Conservation (phyloP, 2,888 invertebrate genomes). For the Tridacna gigas region DNA sequence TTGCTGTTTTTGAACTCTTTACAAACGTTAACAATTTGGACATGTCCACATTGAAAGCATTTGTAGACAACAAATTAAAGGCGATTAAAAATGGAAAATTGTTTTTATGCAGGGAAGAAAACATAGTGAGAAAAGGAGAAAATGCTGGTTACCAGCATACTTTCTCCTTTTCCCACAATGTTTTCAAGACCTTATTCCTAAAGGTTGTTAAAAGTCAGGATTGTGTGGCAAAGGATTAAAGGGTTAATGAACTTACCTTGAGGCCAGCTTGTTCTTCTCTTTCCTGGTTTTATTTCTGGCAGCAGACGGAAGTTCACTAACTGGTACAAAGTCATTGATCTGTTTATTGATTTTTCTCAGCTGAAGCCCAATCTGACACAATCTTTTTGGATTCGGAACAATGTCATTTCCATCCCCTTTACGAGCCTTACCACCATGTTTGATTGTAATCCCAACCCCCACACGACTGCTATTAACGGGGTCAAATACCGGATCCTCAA, state of each 20-base stretch:
- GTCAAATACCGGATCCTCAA: conserved; percentile 98
- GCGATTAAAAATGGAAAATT: no score
- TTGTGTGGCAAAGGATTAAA: no score
- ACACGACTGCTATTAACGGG: conserved; percentile 86
- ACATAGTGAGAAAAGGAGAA: no score
- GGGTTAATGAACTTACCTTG: conserved; percentile 86
- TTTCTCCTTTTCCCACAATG: no score
- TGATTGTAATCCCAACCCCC: conserved; percentile 70
- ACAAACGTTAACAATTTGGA: no score
- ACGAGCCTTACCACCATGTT: conserved; percentile 89
- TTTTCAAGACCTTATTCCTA: no score
- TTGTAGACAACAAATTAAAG: no score
- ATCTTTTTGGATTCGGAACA: conserved; percentile 96
- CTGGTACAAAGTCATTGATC: conserved; percentile 98
- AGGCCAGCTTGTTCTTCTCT: conserved; percentile 98
- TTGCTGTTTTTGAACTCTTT: no score
- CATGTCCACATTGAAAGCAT: no score
- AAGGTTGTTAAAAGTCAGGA: no score
- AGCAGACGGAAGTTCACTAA: conserved; percentile 89
- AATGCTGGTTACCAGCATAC: no score
- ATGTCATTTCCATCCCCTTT: conserved; percentile 99
- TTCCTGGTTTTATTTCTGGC: conserved; percentile 87
- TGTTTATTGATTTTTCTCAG: conserved; percentile 94
- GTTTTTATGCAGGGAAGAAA: no score
- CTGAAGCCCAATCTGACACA: conserved; percentile 95